These are phyloP conservation scores for Heliconius ethilla DNA, from an alignment of 2,888 invertebrate genomes.

Conservation along the genomic window DNA sequence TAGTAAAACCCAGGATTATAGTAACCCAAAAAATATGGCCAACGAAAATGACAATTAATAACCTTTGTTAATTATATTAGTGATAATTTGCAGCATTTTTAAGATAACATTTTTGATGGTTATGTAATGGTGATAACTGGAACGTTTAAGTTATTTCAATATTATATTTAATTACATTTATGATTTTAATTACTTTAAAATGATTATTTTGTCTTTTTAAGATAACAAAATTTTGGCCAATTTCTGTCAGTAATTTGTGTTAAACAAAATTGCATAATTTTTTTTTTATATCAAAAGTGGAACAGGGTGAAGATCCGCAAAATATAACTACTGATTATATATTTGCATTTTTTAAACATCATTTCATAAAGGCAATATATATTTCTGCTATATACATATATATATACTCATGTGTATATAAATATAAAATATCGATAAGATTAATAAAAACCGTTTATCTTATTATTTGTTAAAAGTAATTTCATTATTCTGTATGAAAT, in stretches of 20 bases:
- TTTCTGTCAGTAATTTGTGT: neutral
- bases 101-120: neutral
- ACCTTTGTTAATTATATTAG: neutral
- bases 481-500: neutral
- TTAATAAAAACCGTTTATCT: neutral
- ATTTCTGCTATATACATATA: neutral
- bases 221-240: neutral
- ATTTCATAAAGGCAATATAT: too few species aligned
- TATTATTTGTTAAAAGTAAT: neutral
- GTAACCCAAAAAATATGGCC: conserved; percentile 57
- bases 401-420: neutral
- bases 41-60: conserved; percentile 53
- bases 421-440: neutral
- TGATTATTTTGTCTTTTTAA: neutral
- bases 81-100: neutral
- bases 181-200: neutral
- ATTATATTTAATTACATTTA: too few species aligned
- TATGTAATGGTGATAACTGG: neutral
- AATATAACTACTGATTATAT: too few species aligned
- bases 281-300: too few species aligned
- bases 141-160: neutral
- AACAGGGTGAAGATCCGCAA: neutral
- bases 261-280: too few species aligned
- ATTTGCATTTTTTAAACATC: too few species aligned
- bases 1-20: conserved; percentile 71